phyloP scores from a whole-genome alignment of 2,888 invertebrate genomes.

The Andrena bucephala region DNA sequence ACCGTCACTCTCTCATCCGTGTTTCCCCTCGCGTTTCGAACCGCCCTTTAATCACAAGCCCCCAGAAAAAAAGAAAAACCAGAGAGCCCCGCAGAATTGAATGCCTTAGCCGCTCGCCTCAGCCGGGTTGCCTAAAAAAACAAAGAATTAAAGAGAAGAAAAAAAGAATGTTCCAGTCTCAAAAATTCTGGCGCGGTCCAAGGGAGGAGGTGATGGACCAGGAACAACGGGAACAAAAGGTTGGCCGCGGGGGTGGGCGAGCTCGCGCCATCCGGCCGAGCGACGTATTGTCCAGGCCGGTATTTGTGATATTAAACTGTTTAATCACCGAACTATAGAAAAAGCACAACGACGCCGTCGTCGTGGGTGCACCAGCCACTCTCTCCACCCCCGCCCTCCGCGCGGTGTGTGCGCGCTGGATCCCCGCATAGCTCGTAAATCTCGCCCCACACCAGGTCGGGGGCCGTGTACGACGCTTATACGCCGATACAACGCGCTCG shows the following conservation, averaged over 20 bases:
- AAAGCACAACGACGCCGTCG: conserved; percentile 66
- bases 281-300: conserved; percentile 66
- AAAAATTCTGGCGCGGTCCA: conserved; percentile 31
- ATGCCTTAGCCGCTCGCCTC: not conserved
- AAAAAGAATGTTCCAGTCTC: conserved; percentile 17
- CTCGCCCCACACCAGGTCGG: conserved; percentile 65
- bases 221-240: conserved; percentile 58
- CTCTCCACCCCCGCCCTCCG: not conserved
- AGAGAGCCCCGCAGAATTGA: not conserved
- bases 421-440: conserved; percentile 79
- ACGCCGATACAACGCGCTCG: conserved; percentile 74
- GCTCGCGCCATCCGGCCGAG: conserved; percentile 12
- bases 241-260: not conserved
- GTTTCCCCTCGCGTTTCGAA: conserved; percentile 1
- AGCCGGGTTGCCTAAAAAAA: not conserved
- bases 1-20: not conserved
- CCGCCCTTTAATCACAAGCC: not conserved
- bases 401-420: conserved; percentile 47
- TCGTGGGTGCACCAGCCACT: conserved; percentile 26
- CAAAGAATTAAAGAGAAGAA: not conserved
- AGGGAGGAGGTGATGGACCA: conserved; percentile 52
- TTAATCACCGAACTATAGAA: conserved; percentile 79
- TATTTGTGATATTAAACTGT: conserved; percentile 80
- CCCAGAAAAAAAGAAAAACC: not conserved
- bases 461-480: conserved; percentile 66